Base-by-base conservation (phyloP, 2,113 vertebrate species). In the Cervus canadensis region DNA sequence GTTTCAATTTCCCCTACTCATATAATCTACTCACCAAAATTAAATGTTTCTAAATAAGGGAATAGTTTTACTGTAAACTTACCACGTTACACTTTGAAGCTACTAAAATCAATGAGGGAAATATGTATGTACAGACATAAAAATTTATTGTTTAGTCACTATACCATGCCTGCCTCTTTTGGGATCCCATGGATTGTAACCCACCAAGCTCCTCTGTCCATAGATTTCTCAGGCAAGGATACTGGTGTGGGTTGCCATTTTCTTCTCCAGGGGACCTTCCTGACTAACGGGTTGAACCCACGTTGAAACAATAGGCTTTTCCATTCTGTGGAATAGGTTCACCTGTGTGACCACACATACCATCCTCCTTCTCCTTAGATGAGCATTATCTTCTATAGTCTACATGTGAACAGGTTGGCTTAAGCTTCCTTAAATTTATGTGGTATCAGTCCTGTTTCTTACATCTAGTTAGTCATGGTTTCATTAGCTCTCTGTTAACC, bases 191-290 rank as follows among this genome's bases (percentile, higher is more conserved):
- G 64, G 16, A 36, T 19, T 67, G 17, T 36, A 67, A 17, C 33
- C 33, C 16, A 0, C 33, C 33, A n/a, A 7, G 2, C 2, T n/a
- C 16, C 33, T 36, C 16, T 19, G 3, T 67, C 7, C 15, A 36
- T 67, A 33, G 33, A 67, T 67, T 67, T 67, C 64, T n/a, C 8
- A 67, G 33, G 64, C 19, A 57, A 57, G 56, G 7, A 57, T 57
- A 57, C 56, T 57, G 56, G 21, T 21, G 21, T 23, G 21, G 21
- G 19, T 57, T 57, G 56, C 21, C 56, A 57, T 57, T 54, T 57
- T 6, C 56, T 57, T 57, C 56, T 57, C 7, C 21, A 57, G 21
- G 21, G 56, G 21, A 57, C 23, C 56, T 23, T 57, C 21, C 56
- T 23, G 21, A 57, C 19, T 2, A 3, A 57, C 21, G 21, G 19